Conservation (phyloP, 2,888 invertebrate species). For the Calliscelio sp. region DNA sequence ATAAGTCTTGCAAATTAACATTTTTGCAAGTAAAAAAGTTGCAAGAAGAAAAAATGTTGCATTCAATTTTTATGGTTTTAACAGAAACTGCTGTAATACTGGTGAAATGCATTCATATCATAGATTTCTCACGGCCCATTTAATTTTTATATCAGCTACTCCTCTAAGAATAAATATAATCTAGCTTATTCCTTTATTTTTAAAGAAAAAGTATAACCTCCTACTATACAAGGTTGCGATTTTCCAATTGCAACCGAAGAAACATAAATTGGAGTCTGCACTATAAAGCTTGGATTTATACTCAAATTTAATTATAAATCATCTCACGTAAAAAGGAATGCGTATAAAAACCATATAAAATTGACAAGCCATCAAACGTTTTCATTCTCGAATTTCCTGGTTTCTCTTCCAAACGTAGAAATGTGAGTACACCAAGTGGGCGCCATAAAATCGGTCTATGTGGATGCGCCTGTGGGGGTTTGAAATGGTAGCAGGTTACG, state of each 20-base stretch:
- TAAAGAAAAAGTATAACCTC: too few relatives aligned
- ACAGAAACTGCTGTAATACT: too few relatives aligned
- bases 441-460: slow-evolving; percentile 28
- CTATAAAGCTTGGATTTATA: slow-evolving; percentile 18
- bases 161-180: too few relatives aligned
- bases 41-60: too few relatives aligned
- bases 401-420: slow-evolving; percentile 36
- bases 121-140: too few relatives aligned
- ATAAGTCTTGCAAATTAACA: too few relatives aligned
- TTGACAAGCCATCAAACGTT: slow-evolving; percentile 23
- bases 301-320: slow-evolving; percentile 39
- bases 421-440: slow-evolving; percentile 21
- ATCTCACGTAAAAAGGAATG: background rate
- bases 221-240: too few relatives aligned
- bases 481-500: slow-evolving; percentile 58
- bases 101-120: too few relatives aligned
- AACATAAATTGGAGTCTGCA: background rate
- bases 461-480: slow-evolving; percentile 56
- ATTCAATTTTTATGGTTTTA: too few relatives aligned
- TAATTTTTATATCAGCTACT: too few relatives aligned
- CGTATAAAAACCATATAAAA: slow-evolving; percentile 30
- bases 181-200: too few relatives aligned
- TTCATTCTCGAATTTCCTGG: slow-evolving; percentile 34
- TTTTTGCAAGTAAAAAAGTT: too few relatives aligned
- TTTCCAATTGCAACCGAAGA: background rate